phyloP scores from a whole-genome alignment of 2,113 vertebrate genomes.

The Takifugu bimaculatus region DNA sequence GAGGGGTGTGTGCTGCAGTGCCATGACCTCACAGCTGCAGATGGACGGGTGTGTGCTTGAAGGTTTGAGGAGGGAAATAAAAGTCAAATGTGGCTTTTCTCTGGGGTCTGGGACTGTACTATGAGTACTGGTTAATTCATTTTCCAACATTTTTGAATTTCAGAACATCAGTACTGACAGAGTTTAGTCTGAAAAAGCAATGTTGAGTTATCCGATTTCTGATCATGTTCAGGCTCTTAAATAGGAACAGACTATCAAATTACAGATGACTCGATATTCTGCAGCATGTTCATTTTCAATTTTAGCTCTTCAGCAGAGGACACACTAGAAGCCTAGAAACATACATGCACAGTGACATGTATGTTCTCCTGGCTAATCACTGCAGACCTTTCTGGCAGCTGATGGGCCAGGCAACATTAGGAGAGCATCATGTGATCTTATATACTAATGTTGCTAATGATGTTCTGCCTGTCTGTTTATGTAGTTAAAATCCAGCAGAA shows the following conservation, averaged over 20 bases:
- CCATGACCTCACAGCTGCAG: conserved; percentile 7
- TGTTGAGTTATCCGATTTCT: no score
- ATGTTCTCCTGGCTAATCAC: conserved; percentile 3
- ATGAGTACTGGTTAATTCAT: no score
- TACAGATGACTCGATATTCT: no score
- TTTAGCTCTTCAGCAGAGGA: no score
- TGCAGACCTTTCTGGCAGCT: conserved; percentile 1
- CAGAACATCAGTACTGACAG: no score
- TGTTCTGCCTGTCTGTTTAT: neutral
- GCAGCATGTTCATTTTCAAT: no score
- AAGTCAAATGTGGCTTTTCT: neutral
- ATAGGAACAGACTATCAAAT: no score
- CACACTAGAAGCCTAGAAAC: neutral
- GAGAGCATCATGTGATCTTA: conserved; percentile 6
- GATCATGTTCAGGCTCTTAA: no score
- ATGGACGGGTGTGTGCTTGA: neutral
- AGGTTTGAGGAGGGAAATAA: neutral
- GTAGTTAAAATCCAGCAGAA: conserved; percentile 16
- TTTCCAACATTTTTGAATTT: no score
- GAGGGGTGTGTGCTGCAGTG: conserved; percentile 1
- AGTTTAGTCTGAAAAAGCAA: no score
- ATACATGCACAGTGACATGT: neutral
- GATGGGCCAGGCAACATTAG: conserved; percentile 3
- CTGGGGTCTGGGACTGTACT: no score
- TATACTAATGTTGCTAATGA: neutral